Evolutionary conservation across 1,140 invertebrate genomes (phyloP).

Genomic region (Atta texana): DNA sequence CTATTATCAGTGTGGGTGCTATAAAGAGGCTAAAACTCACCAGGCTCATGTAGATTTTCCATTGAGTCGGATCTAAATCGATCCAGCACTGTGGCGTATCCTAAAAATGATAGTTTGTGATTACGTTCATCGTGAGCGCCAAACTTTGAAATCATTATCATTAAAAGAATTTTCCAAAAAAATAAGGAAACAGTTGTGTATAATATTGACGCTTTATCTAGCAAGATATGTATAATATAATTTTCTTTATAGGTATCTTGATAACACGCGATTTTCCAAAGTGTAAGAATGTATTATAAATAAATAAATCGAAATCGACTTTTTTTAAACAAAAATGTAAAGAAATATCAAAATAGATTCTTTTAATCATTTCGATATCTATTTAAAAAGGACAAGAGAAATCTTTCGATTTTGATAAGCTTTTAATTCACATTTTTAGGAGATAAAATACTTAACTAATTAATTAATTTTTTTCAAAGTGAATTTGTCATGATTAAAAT

Average conservation of each 20-base stretch:
- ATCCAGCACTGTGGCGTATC: slow-evolving; percentile 96
- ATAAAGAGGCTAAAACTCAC: slow-evolving; percentile 94
- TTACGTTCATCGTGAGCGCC: slow-evolving; percentile 44
- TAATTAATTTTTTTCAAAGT: too few relatives aligned
- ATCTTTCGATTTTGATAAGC: too few relatives aligned
- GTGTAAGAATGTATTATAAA: too few relatives aligned
- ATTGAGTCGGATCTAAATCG: slow-evolving; percentile 91
- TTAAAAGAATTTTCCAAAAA: background rate
- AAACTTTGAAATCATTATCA: background rate
- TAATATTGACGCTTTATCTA: background rate
- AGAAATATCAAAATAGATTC: background rate
- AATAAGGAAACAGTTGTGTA: background rate
- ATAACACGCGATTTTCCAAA: background rate
- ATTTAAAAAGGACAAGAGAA: background rate
- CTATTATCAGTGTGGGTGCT: slow-evolving; percentile 95
- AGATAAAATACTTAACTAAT: too few relatives aligned
- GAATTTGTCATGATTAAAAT: too few relatives aligned
- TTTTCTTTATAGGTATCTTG: background rate
- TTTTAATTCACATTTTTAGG: too few relatives aligned
- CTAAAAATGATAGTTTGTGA: slow-evolving; percentile 80
- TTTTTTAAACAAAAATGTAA: background rate
- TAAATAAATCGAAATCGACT: background rate
- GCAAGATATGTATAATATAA: background rate
- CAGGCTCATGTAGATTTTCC: slow-evolving; percentile 96
- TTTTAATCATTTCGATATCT: background rate